These are phyloP conservation scores for Cottus gobio DNA, from an alignment of 2,113 vertebrate genomes.

Conservation along the genomic window DNA sequence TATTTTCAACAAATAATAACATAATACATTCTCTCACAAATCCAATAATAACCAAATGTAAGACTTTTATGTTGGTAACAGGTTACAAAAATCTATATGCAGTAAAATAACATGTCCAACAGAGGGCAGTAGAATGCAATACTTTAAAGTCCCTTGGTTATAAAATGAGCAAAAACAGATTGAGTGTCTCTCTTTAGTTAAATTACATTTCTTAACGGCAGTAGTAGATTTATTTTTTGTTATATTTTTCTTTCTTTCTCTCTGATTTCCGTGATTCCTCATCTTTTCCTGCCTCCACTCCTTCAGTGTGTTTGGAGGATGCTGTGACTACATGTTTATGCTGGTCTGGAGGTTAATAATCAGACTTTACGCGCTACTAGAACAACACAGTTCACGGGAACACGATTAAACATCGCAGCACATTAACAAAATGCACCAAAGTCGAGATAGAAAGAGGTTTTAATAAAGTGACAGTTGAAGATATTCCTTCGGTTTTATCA, in stretches of 20 bases:
- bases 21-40: not conserved
- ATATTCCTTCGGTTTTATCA: not conserved
- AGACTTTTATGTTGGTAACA: not conserved
- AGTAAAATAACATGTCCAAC: slow-evolving; percentile 27
- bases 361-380: slow-evolving; percentile 24
- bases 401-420: not conserved
- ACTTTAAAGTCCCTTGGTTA: not conserved
- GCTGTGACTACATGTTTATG: no score
- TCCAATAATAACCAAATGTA: not conserved
- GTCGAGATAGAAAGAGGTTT: not conserved
- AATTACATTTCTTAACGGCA: not conserved
- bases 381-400: no score
- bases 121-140: slow-evolving; percentile 56
- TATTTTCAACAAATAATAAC: not conserved
- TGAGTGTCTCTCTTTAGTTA: not conserved
- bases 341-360: no score
- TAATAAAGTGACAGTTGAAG: no score
- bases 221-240: no score
- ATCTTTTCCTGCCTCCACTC: no score
- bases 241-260: no score
- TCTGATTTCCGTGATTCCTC: no score
- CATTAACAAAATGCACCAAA: not conserved
- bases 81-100: not conserved
- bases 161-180: not conserved
- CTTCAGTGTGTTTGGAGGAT: no score